These are phyloP conservation scores for Mobula hypostoma DNA, from an alignment of 2,113 vertebrate species.

Conservation along the genomic window DNA sequence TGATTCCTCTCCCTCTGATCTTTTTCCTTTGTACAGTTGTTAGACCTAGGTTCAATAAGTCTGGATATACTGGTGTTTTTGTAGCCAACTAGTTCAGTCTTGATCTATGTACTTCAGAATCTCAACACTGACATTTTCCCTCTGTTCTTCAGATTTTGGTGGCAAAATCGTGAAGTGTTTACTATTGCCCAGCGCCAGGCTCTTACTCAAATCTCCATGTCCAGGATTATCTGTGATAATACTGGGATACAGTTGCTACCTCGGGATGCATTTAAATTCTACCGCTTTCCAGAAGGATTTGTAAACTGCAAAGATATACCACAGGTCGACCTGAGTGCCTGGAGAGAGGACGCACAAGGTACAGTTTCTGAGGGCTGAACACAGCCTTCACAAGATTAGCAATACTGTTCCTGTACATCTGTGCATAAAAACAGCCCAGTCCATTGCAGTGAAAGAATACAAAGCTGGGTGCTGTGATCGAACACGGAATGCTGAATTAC, in stretches of 20 bases:
- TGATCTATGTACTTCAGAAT: not conserved
- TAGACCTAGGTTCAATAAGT: no score
- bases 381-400: not conserved
- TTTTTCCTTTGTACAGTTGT: no score
- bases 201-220: slow-evolving; percentile 59
- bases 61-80: not conserved
- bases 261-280: slow-evolving; percentile 55
- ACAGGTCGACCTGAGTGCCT: slow-evolving; percentile 50
- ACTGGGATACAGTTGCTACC: slow-evolving; percentile 64
- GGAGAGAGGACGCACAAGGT: slow-evolving; percentile 47
- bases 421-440: not conserved
- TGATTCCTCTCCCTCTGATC: no score
- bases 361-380: not conserved
- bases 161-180: slow-evolving; percentile 69
- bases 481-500: no score
- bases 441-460: not conserved
- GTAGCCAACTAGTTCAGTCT: not conserved
- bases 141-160: slow-evolving; percentile 69
- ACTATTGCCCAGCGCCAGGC: slow-evolving; percentile 55
- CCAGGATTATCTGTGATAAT: slow-evolving; percentile 80
- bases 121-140: not conserved
- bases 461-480: not conserved
- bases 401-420: not conserved
- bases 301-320: slow-evolving; percentile 49
- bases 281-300: slow-evolving; percentile 44